These are phyloP conservation scores for Peromyscus maniculatus DNA, from an alignment of 2,113 vertebrate species.

Conservation along the genomic window DNA sequence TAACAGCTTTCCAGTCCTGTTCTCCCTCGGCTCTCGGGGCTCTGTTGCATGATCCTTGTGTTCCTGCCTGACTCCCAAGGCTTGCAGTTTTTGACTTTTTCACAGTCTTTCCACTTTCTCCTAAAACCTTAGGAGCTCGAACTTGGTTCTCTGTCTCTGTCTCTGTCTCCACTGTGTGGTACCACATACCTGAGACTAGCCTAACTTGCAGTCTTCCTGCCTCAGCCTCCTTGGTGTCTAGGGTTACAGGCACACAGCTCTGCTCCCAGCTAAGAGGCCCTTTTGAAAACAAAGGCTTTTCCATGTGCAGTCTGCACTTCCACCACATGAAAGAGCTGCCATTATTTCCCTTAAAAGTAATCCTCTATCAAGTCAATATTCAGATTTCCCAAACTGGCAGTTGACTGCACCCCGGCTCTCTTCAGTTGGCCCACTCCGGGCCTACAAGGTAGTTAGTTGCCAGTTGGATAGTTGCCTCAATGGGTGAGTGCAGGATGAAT, in stretches of 20 bases:
- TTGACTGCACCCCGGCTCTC: neutral
- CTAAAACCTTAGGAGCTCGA: neutral
- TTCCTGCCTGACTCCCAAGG: neutral
- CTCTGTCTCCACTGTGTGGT: neutral
- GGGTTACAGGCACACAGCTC: no score
- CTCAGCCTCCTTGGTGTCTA: neutral
- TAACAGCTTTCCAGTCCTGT: neutral
- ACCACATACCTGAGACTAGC: neutral
- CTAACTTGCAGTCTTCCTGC: neutral
- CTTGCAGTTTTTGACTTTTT: neutral
- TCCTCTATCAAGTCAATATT: neutral
- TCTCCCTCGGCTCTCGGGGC: neutral
- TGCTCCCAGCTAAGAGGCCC: neutral
- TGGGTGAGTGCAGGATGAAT: neutral
- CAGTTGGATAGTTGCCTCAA: neutral
- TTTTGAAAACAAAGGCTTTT: conserved; percentile 51
- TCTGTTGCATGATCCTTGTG: neutral
- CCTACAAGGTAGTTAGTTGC: neutral
- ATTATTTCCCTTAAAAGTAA: conserved; percentile 11
- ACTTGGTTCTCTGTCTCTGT: neutral
- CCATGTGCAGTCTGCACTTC: neutral
- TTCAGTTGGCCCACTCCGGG: neutral
- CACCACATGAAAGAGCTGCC: neutral
- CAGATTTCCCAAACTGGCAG: neutral
- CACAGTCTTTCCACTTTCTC: neutral